These are phyloP conservation scores for Morus bassanus DNA, from an alignment of 2,797 vertebrate genomes.

Conservation along the genomic window DNA sequence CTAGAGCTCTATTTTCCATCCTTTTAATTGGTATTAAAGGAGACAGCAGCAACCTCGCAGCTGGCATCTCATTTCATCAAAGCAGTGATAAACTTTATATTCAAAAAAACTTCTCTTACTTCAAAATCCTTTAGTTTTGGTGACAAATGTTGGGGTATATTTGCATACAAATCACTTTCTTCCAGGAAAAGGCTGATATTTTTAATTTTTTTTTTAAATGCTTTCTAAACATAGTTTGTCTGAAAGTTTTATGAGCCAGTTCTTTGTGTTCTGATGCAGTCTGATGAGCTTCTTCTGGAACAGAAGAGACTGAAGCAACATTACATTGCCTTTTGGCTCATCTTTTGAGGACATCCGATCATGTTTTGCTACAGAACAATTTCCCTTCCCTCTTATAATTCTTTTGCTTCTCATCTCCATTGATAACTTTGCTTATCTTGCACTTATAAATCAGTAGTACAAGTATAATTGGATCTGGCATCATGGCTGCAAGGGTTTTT, in stretches of 20 bases:
- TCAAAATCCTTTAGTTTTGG: slow-evolving; percentile 56
- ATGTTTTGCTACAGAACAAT: slow-evolving; percentile 31
- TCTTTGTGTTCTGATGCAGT: slow-evolving; percentile 50
- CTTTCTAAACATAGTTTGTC: slow-evolving; percentile 44
- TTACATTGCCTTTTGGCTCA: slow-evolving; percentile 56
- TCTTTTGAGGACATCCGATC: slow-evolving; percentile 62
- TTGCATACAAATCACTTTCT: slow-evolving; percentile 71
- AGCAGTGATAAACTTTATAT: slow-evolving; percentile 55
- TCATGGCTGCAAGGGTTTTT: background rate
- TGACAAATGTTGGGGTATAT: slow-evolving; percentile 60
- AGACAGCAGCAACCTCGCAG: slow-evolving; percentile 38
- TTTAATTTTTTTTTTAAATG: background rate
- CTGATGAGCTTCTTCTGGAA: slow-evolving; percentile 66
- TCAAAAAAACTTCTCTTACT: slow-evolving; percentile 36
- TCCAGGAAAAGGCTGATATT: slow-evolving; percentile 37
- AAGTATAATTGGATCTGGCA: slow-evolving; percentile 10
- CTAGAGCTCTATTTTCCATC: slow-evolving; percentile 7
- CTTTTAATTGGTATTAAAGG: slow-evolving; percentile 48
- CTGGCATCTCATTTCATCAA: slow-evolving; percentile 56
- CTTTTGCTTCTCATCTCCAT: slow-evolving; percentile 20
- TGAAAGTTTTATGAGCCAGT: slow-evolving; percentile 56
- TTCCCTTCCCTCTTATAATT: slow-evolving; percentile 8
- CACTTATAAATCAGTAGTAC: slow-evolving; percentile 12
- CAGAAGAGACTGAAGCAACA: slow-evolving; percentile 38
- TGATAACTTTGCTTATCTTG: slow-evolving; percentile 41